Base-by-base conservation (phyloP, 2,113 vertebrate genomes). In the Cyphomyrus discorhynchus region DNA sequence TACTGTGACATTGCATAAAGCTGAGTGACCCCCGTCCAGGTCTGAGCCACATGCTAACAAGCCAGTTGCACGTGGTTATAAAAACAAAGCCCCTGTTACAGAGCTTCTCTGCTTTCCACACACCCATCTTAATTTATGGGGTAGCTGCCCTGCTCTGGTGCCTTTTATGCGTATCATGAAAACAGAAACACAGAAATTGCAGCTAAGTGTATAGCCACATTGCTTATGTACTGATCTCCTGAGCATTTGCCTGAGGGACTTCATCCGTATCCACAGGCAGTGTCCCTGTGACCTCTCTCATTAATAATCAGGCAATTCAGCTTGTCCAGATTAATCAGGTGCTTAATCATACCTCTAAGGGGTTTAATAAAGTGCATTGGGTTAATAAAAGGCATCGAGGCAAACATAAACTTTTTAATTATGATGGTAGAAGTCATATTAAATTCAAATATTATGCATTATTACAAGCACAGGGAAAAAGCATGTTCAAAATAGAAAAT, bases 261-360 rank as follows among this genome's bases (percentile, higher is more conserved):
- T 74, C 24, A 15, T 88, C 66, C 66, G 3, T 27, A n/a, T 56
- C 15, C 31, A 46, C 45, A 27, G n/a, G 27, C 70, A 5, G 31
- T 66, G 49, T 11, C 15, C 39, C 31, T 19, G 7, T 53, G 47
- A 45, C 49, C 47, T 42, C 31, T 82, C 66, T 31, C n/a, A 10
- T 82, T n/a, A 89, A 53, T 56, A 89, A 89, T 1, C 31, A 77
- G 19, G 11, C 77, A 50, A 56, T 89, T 42, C 88, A 82, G 49
- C 88, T 7, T 19, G 8, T 82, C 74, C 27, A n/a, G 45, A 39
- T 74, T 80, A 80, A 83, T 82, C 74, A 42, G 31, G 49, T 39
- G 49, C 19, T 35, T 82, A 83, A 89, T 82, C 74, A 21, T 35
- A 42, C 27, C 35, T 82, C 21, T 9, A n/a, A 86, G 13, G 9